Conservation (phyloP, 2,888 invertebrate genomes). For the Drosophila maculinotata region DNA sequence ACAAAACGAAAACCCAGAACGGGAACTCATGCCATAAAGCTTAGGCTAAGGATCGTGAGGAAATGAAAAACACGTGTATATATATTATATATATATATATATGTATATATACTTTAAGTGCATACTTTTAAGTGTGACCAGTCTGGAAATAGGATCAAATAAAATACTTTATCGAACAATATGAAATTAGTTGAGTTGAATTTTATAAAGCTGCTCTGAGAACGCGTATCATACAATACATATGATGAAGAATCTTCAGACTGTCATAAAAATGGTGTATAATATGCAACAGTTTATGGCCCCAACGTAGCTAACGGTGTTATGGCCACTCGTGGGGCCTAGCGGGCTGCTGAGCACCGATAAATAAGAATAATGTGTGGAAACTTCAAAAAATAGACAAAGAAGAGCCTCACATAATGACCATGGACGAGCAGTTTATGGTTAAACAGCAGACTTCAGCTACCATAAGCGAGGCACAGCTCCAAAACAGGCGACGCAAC, state of each 20-base stretch:
- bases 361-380: constrained; percentile 73
- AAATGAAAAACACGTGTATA: not conserved
- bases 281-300: constrained; percentile 62
- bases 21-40: not conserved
- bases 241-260: constrained; percentile 10
- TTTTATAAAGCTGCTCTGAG: not conserved
- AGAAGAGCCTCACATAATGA: constrained; percentile 60
- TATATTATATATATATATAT: too few relatives aligned
- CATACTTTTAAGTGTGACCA: too few relatives aligned
- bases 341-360: constrained; percentile 55
- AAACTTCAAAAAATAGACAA: constrained; percentile 20
- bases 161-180: constrained; percentile 6
- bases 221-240: not conserved
- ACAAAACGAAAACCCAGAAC: not conserved
- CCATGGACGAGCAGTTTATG: constrained; percentile 74
- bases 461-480: constrained; percentile 36
- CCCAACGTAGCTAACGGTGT: constrained; percentile 40
- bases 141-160: too few relatives aligned
- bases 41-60: not conserved
- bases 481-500: constrained; percentile 49
- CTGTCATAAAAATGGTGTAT: constrained; percentile 37
- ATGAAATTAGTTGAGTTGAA: constrained; percentile 21
- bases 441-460: constrained; percentile 64
- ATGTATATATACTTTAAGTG: too few relatives aligned
- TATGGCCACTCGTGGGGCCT: constrained; percentile 45